Percentiles rank a stretch among this genome's conserved stretches.
Evolutionary conservation across 2,888 invertebrate species (phyloP).

Genomic region (Parnassius apollo): DNA sequence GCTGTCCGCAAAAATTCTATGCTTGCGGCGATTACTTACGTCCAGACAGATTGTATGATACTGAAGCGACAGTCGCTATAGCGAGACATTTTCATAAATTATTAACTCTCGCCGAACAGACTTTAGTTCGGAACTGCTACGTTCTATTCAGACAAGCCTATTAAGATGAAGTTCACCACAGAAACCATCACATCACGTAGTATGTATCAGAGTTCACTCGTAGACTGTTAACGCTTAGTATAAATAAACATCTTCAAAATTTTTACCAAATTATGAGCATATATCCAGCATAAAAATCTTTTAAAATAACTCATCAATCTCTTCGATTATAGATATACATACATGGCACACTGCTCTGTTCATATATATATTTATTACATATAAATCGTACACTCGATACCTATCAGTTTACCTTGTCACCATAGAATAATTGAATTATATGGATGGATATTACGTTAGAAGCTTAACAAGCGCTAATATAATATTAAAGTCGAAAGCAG

Average conservation of each 20-base stretch:
- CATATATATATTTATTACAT: constrained; percentile 59
- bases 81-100: too few species aligned
- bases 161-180: constrained; percentile 1
- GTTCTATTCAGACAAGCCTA: constrained; percentile 27
- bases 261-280: constrained; percentile 79
- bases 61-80: too few species aligned
- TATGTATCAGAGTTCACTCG: constrained; percentile 53
- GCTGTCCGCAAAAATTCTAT: too few species aligned
- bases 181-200: constrained; percentile 33
- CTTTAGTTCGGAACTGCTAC: constrained; percentile 28
- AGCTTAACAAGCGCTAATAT: constrained; percentile 72
- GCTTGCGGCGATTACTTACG: too few species aligned
- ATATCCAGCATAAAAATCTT: constrained; percentile 76
- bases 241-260: constrained; percentile 79
- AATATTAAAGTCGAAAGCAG: constrained; percentile 48
- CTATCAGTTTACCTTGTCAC: constrained; percentile 78
- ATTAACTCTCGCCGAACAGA: too few species aligned
- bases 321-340: constrained; percentile 74
- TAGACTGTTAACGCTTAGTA: constrained; percentile 64
- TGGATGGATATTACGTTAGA: constrained; percentile 77
- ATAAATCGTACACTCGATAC: constrained; percentile 58
- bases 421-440: constrained; percentile 79
- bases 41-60: too few species aligned
- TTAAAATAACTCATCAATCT: constrained; percentile 71
- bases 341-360: constrained; percentile 79